Conservation (phyloP, 2,113 vertebrate genomes). For the Petromus typicus region DNA sequence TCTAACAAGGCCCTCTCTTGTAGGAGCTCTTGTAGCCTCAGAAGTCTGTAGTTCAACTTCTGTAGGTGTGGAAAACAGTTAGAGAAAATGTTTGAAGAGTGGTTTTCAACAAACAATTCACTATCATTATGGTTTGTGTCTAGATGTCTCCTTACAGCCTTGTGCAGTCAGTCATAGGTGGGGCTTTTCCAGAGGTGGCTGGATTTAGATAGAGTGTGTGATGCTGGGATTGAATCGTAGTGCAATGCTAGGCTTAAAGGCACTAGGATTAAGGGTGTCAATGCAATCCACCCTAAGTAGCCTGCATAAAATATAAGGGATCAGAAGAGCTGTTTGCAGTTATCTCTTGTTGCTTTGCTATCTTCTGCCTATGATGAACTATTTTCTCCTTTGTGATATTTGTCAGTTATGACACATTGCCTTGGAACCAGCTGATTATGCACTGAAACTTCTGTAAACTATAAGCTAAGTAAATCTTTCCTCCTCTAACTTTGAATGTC, state of each 20-base stretch:
- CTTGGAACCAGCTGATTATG: background rate
- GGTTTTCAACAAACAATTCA: background rate
- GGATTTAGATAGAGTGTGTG: background rate
- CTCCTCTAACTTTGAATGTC: background rate
- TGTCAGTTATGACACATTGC: background rate
- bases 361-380: background rate
- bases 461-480: background rate
- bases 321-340: background rate
- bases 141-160: no score
- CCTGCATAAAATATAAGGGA: background rate
- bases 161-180: background rate
- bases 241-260: background rate
- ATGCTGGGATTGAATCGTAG: background rate
- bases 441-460: background rate
- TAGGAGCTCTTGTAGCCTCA: background rate
- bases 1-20: background rate
- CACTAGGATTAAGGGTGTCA: no score
- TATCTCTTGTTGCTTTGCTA: background rate
- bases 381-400: background rate
- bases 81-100: slow-evolving; percentile 21
- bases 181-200: background rate
- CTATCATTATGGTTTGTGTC: background rate
- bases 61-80: background rate
- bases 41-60: background rate
- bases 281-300: background rate